Percentiles rank a stretch among this genome's conserved stretches.
phyloP scores from a whole-genome alignment of 1,140 invertebrate genomes.

The Drosophila persimilis region DNA sequence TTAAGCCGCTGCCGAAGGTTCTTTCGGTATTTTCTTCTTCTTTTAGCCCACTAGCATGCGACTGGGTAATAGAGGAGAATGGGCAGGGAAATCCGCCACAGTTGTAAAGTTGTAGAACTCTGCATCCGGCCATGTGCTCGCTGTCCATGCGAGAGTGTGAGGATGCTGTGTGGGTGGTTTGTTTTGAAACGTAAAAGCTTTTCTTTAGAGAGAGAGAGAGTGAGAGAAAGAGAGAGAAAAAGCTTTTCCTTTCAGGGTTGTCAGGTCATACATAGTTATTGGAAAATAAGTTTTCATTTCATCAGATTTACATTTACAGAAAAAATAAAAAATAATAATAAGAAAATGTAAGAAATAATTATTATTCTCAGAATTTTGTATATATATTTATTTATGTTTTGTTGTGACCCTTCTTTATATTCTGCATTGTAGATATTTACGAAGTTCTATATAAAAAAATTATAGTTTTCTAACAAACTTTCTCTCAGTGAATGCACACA shows the following conservation, averaged over 20 bases:
- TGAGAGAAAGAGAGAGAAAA: conserved; percentile 1
- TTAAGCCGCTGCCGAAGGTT: conserved; percentile 17
- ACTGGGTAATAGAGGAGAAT: conserved; percentile 6
- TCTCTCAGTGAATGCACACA: too few species aligned
- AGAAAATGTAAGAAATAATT: too few species aligned
- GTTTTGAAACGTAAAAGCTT: conserved; percentile 71
- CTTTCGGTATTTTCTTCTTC: conserved; percentile 26
- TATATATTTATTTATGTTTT: too few species aligned
- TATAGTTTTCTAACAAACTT: too few species aligned
- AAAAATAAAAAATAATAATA: not conserved
- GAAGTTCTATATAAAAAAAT: too few species aligned
- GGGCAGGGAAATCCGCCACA: conserved; percentile 58
- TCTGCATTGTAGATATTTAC: too few species aligned
- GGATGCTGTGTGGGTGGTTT: conserved; percentile 51
- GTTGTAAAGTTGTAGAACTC: conserved; percentile 70
- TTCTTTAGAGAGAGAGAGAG: not conserved
- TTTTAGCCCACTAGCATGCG: conserved; percentile 42
- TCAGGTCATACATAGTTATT: conserved; percentile 4
- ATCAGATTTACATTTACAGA: too few species aligned
- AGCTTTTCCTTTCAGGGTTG: conserved; percentile 53
- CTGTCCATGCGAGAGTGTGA: conserved; percentile 10
- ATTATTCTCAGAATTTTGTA: too few species aligned
- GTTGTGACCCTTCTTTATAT: too few species aligned
- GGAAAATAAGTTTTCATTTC: too few species aligned
- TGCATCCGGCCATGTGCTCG: conserved; percentile 62